Conservation (phyloP, 64 coral and sea anemone species). For the Trachythela sp. region DNA sequence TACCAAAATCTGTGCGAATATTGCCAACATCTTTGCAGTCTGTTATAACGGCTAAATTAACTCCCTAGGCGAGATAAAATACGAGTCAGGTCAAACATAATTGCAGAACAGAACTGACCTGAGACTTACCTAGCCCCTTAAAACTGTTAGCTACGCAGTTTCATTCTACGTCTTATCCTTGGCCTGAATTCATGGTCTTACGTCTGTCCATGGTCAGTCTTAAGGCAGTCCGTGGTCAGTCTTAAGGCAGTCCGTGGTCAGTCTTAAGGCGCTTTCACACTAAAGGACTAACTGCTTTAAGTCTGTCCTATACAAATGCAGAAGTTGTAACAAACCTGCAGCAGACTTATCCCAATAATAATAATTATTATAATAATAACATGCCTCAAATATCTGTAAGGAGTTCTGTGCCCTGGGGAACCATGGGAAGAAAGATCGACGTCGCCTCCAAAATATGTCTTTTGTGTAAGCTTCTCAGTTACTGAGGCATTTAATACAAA, state of each 20-base stretch:
- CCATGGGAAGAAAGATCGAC: neutral
- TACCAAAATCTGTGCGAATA: neutral
- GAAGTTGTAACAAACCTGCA: no score
- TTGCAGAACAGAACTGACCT: no score
- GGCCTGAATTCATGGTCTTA: no score
- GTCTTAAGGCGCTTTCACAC: no score
- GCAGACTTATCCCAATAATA: neutral
- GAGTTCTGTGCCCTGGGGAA: neutral
- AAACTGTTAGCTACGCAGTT: no score
- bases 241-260: no score
- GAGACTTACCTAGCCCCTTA: no score
- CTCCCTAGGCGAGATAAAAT: neutral
- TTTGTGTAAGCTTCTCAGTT: neutral
- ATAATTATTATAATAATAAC: neutral
- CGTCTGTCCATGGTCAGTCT: no score
- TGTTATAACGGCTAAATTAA: neutral
- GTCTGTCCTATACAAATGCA: no score
- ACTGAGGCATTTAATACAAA: neutral
- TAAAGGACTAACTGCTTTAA: no score
- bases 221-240: no score
- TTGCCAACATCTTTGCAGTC: neutral
- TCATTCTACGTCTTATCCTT: no score
- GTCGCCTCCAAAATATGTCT: neutral
- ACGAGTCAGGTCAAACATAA: neutral
- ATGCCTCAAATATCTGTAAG: neutral